Percentiles rank a stretch among this genome's conserved stretches.
Evolutionary conservation across 23 tunicate genomes (phyloP).

Genomic region (Halocynthia roretzi): DNA sequence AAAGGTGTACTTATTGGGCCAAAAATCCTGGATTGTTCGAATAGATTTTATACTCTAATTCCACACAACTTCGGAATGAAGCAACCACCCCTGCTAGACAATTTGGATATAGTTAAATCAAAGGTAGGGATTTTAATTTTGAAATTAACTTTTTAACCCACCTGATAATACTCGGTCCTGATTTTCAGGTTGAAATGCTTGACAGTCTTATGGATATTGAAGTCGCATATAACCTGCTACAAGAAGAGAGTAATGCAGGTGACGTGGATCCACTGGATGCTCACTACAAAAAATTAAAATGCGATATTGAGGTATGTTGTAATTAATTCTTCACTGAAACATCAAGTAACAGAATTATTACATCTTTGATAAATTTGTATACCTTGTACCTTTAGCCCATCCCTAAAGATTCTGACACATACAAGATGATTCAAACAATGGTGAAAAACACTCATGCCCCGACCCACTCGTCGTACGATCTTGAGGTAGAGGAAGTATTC

Average conservation of each 20-base stretch:
- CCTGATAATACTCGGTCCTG: neutral
- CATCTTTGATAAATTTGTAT: neutral
- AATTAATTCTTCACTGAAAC: neutral
- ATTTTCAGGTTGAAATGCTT: conserved; percentile 60
- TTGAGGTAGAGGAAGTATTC: conserved; percentile 68
- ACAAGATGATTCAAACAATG: conserved; percentile 63
- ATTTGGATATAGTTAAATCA: conserved; percentile 52
- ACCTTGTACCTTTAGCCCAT: conserved; percentile 31
- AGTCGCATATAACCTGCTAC: conserved; percentile 74
- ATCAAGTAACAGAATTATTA: neutral
- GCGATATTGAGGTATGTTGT: conserved; percentile 56
- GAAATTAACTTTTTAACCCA: too few relatives aligned
- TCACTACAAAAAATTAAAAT: conserved; percentile 69
- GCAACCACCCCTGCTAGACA: conserved; percentile 89
- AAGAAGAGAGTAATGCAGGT: conserved; percentile 13
- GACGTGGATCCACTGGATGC: conserved; percentile 72
- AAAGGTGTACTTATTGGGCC: conserved; percentile 28
- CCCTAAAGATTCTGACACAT: conserved; percentile 48
- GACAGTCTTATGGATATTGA: conserved; percentile 91
- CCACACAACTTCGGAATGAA: conserved; percentile 83
- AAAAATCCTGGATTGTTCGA: conserved; percentile 71
- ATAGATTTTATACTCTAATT: conserved; percentile 78
- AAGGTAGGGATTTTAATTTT: conserved; percentile 32
- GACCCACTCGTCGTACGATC: conserved; percentile 68
- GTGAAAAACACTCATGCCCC: conserved; percentile 78